Evolutionary conservation across 2,797 vertebrate species (phyloP).

Genomic region (Synanceia verrucosa): DNA sequence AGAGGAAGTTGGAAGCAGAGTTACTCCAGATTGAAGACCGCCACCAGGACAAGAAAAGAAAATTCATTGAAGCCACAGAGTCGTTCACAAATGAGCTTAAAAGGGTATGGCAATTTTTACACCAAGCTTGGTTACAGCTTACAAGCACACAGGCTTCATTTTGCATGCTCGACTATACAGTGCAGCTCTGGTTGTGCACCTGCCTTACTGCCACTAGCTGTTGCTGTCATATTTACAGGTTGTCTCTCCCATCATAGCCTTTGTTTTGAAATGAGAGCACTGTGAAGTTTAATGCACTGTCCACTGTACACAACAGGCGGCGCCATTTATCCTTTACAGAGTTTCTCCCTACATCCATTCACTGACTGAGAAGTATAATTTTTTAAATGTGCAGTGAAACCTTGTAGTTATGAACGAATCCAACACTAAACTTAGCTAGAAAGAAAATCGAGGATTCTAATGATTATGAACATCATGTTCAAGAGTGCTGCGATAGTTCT

Average conservation of each 20-base stretch:
- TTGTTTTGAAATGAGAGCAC: conserved; percentile 38
- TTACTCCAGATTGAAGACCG: conserved; percentile 97
- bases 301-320: conserved; percentile 56
- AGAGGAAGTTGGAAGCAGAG: conserved; percentile 98
- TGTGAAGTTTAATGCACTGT: conserved; percentile 25
- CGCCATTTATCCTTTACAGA: conserved; percentile 52
- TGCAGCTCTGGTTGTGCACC: conserved; percentile 39
- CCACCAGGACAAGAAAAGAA: conserved; percentile 98
- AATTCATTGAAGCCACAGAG: conserved; percentile 97
- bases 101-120: conserved; percentile 83
- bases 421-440: neutral
- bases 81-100: conserved; percentile 97
- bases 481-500: neutral
- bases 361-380: neutral
- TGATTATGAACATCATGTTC: neutral
- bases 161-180: conserved; percentile 31
- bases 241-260: conserved; percentile 34
- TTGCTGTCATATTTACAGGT: conserved; percentile 60
- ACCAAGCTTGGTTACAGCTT: conserved; percentile 21
- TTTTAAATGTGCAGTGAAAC: neutral
- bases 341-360: neutral
- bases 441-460: neutral
- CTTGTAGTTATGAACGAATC: neutral
- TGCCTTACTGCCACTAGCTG: conserved; percentile 60
- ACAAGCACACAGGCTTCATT: conserved; percentile 53